Evolutionary conservation across 2,797 vertebrate genomes (phyloP).

Genomic region (Anomalospiza imberbis): DNA sequence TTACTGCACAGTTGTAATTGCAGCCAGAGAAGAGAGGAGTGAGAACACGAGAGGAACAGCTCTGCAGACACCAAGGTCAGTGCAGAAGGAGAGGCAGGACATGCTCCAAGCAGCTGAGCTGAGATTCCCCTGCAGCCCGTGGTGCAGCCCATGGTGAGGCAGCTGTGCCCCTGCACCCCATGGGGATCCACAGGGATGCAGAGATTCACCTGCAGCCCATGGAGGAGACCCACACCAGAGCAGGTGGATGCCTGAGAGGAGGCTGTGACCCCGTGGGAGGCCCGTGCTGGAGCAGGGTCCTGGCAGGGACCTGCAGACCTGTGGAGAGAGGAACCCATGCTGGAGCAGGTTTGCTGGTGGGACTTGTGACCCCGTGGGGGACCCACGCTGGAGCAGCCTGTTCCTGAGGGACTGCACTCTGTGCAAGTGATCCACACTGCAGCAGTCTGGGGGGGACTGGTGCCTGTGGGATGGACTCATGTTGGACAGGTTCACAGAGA

Average conservation of each 20-base stretch:
- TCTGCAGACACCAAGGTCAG: not conserved
- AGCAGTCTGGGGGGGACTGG: not conserved
- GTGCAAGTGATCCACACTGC: fast-evolving
- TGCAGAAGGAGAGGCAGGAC: not conserved
- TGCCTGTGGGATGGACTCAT: not conserved
- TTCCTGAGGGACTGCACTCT: not conserved
- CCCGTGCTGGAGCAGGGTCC: not conserved
- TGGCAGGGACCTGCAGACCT: not conserved
- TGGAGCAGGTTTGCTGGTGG: not conserved
- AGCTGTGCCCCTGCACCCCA: not conserved
- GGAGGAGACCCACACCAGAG: not conserved
- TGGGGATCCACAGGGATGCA: not conserved
- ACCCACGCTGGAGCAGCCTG: not conserved
- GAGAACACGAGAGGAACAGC: not conserved
- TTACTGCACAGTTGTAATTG: not conserved
- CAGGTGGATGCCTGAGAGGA: not conserved
- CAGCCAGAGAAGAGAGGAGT: fast-evolving
- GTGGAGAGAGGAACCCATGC: not conserved
- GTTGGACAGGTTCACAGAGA: fast-evolving
- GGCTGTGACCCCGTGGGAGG: not conserved
- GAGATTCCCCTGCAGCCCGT: not conserved
- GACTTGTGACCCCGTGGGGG: not conserved
- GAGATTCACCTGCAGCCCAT: not conserved
- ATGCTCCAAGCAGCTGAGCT: not conserved
- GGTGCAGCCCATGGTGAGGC: not conserved